phyloP scores from a whole-genome alignment of 2,888 invertebrate genomes.

The Lycia hirtaria region DNA sequence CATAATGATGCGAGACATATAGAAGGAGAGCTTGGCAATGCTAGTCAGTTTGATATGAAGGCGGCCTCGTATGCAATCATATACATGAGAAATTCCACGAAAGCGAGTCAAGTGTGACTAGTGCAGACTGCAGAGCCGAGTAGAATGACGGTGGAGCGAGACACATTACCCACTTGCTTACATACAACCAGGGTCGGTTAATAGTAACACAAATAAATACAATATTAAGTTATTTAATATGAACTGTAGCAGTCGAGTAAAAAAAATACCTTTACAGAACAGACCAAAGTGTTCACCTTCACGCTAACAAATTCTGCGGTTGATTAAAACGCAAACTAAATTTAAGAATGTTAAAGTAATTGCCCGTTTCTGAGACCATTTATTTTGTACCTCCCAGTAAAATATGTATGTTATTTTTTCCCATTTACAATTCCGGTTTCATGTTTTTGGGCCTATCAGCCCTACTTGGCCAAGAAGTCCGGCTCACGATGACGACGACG shows the following conservation, averaged over 20 bases:
- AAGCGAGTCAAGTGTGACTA: conserved; percentile 61
- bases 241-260: too few relatives aligned
- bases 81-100: conserved; percentile 64
- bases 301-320: neutral
- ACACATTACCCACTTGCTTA: conserved; percentile 68
- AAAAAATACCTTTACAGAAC: too few relatives aligned
- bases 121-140: conserved; percentile 44
- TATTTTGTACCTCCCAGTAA: neutral
- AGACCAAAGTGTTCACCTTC: too few relatives aligned
- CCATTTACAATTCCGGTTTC: conserved; percentile 18
- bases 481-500: conserved; percentile 39
- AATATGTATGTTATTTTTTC: conserved; percentile 5
- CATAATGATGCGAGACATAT: conserved; percentile 54
- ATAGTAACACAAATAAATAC: too few relatives aligned
- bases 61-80: conserved; percentile 54
- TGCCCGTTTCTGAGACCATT: neutral
- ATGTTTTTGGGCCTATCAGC: conserved; percentile 33
- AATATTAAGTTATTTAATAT: too few relatives aligned
- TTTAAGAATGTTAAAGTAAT: neutral
- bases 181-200: conserved; percentile 29
- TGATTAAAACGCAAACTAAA: neutral
- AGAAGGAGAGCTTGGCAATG: conserved; percentile 46
- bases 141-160: conserved; percentile 67
- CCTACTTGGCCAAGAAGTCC: conserved; percentile 41
- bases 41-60: conserved; percentile 50